A percentile compares a stretch with the other conserved stretches of the same genome.
Evolutionary conservation across 2,888 invertebrate genomes (phyloP).

Genomic region (Gnatocerus cornutus): DNA sequence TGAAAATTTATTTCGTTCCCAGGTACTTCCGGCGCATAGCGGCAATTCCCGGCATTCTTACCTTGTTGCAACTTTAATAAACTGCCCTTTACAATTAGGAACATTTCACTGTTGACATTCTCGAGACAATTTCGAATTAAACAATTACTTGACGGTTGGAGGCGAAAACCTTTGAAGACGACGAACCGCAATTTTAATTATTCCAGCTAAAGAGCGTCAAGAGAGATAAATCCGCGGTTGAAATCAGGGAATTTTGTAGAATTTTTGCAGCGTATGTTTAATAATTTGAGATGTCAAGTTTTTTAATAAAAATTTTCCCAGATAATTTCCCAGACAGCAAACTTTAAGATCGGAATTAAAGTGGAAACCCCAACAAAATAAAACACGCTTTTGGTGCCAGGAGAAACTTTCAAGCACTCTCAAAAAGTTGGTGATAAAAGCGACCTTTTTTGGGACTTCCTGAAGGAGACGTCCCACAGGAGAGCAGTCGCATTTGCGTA

Average conservation of each 20-base stretch:
- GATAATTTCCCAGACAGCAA: slow-evolving; percentile 33
- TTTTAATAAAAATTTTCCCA: slow-evolving; percentile 31
- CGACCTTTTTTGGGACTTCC: slow-evolving; percentile 28
- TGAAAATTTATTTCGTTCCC: slow-evolving; percentile 2
- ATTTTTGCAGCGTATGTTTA: too few relatives aligned
- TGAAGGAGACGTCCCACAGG: slow-evolving; percentile 18
- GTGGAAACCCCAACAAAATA: slow-evolving; percentile 30
- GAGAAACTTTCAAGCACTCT: slow-evolving; percentile 25
- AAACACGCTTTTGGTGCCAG: slow-evolving; percentile 22
- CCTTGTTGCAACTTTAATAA: slow-evolving; percentile 11
- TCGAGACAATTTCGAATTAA: not conserved
- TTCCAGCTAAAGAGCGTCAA: not conserved
- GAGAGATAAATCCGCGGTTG: not conserved
- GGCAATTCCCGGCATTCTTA: slow-evolving; percentile 2
- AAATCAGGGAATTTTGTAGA: too few relatives aligned
- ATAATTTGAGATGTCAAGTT: slow-evolving; percentile 5
- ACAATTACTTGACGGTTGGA: slow-evolving; percentile 5
- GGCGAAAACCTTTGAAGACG: not conserved
- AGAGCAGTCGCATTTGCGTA: slow-evolving; percentile 27
- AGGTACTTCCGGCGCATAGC: not conserved
- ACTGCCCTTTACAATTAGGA: slow-evolving; percentile 11
- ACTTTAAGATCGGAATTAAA: slow-evolving; percentile 27
- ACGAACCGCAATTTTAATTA: slow-evolving; percentile 3
- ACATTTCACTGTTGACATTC: slow-evolving; percentile 16
- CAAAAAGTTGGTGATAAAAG: slow-evolving; percentile 29